phyloP scores from a whole-genome alignment of 2,888 invertebrate species.

The Habroteleia sp. region DNA sequence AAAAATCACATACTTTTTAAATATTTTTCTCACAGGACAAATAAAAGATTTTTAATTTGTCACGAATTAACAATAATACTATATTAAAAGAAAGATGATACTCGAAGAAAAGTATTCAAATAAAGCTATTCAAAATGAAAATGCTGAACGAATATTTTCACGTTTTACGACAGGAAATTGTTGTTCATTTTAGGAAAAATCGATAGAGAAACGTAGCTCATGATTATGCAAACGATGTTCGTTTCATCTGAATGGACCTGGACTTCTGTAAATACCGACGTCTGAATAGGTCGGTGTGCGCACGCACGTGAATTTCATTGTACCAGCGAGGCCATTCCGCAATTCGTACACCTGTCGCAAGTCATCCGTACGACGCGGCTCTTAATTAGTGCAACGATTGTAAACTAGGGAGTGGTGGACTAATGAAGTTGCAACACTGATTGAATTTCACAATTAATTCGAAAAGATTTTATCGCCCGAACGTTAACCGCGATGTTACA shows the following conservation, averaged over 20 bases:
- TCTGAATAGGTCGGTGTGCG: conserved; percentile 30
- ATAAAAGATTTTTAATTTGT: no score
- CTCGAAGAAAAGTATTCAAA: no score
- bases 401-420: conserved; percentile 56
- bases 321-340: conserved; percentile 34
- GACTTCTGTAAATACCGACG: conserved; percentile 34
- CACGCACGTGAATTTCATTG: conserved; percentile 50
- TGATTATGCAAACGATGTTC: conserved; percentile 27
- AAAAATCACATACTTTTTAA: no score
- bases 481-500: conserved; percentile 51
- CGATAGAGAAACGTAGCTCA: conserved; percentile 8
- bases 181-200: not conserved
- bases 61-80: no score
- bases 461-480: conserved; percentile 50
- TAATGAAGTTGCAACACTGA: conserved; percentile 58
- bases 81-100: no score
- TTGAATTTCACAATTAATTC: conserved; percentile 58
- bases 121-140: no score
- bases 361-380: conserved; percentile 52
- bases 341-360: conserved; percentile 56
- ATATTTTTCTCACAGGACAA: no score
- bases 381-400: conserved; percentile 60
- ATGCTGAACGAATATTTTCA: no score
- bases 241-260: conserved; percentile 38
- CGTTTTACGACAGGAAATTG: no score